Evolutionary conservation across 2,113 vertebrate genomes (phyloP).

Genomic region (Nettapus auritus): DNA sequence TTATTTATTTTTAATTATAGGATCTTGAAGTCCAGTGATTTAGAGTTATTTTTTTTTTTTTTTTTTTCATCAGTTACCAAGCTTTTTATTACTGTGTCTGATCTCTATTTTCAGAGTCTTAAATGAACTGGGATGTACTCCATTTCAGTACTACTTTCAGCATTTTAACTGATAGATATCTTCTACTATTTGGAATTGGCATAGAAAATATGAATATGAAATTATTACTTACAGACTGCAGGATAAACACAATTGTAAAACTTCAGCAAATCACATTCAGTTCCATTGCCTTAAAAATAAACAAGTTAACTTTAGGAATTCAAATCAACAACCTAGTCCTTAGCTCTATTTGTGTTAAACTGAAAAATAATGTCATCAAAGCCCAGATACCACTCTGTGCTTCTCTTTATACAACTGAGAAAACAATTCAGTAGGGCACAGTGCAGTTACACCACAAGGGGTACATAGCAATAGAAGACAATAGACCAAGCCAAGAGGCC

Average conservation of each 20-base stretch:
- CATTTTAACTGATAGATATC: neutral
- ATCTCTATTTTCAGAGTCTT: neutral
- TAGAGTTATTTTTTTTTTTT: neutral
- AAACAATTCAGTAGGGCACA: neutral
- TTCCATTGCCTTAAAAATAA: slow-evolving; percentile 76
- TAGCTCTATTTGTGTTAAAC: neutral
- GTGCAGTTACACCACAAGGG: neutral
- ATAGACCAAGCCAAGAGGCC: neutral
- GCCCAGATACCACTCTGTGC: neutral
- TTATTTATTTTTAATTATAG: neutral
- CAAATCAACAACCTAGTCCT: neutral
- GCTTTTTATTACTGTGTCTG: neutral
- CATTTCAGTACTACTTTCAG: neutral
- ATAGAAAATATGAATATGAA: neutral
- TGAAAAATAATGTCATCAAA: neutral
- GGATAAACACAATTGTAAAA: slow-evolving; percentile 80
- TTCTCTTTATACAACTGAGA: neutral
- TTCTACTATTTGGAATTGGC: neutral
- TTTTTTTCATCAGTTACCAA: neutral
- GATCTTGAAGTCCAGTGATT: neutral
- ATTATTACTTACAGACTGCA: slow-evolving; percentile 73
- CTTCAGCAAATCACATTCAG: slow-evolving; percentile 77
- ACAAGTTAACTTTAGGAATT: neutral
- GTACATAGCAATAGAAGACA: neutral
- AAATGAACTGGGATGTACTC: neutral